A percentile compares a stretch with the other conserved stretches of the same genome.
Evolutionary conservation across 2,888 invertebrate genomes (phyloP).

Genomic region (Pheosia gnoma): DNA sequence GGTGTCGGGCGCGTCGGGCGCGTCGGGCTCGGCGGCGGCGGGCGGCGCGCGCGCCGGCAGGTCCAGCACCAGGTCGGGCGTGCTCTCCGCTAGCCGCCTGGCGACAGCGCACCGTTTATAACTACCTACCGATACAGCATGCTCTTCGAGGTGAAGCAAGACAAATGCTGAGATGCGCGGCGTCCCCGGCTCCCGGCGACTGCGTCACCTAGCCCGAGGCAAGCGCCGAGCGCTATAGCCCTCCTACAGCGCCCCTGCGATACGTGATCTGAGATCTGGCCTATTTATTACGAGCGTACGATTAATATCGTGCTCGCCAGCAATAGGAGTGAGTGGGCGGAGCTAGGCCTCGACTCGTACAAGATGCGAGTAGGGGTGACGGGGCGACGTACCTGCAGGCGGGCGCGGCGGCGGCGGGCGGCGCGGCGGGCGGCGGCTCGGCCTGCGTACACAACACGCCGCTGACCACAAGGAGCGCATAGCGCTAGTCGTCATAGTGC

Average conservation of each 20-base stretch:
- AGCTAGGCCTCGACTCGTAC: background rate
- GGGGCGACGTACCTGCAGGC: slow-evolving; percentile 3
- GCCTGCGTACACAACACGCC: slow-evolving; percentile 17
- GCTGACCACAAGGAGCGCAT: background rate
- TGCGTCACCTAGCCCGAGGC: no score
- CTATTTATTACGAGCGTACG: no score
- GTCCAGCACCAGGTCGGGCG: slow-evolving; percentile 93
- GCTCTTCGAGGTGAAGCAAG: no score
- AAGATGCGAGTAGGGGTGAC: no score
- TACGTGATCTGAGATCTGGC: no score
- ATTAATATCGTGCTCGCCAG: no score
- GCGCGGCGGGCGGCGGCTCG: slow-evolving; percentile 12
- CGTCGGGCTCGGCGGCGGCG: slow-evolving; percentile 37
- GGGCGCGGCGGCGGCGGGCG: slow-evolving; percentile 6
- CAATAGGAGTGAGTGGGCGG: background rate
- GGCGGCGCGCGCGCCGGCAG: slow-evolving; percentile 84
- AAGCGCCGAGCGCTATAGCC: no score
- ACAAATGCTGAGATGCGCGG: no score
- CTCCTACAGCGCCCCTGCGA: no score
- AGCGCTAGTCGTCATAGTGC: no score
- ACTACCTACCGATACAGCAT: background rate
- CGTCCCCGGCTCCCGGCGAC: no score
- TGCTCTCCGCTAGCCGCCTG: slow-evolving; percentile 79
- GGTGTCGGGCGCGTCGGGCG: slow-evolving; percentile 41
- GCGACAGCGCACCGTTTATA: slow-evolving; percentile 10